Base-by-base conservation (phyloP, 2,113 vertebrate genomes). In the Psilopogon haemacephalus region DNA sequence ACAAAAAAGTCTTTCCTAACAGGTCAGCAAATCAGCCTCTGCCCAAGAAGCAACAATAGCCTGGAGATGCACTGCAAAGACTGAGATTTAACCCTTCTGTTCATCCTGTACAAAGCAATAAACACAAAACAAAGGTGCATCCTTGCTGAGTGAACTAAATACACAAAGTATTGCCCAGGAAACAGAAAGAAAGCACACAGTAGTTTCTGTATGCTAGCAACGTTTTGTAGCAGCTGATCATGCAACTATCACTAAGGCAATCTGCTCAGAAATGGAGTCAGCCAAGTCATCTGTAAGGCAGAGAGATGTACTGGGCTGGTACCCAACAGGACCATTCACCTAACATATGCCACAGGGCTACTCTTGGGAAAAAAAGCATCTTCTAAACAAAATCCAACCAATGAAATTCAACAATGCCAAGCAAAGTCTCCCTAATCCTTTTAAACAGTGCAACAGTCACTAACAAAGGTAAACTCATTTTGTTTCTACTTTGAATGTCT, bases 51-150 rank as follows among this genome's bases (percentile, higher is more conserved):
- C 19, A 38, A n/a, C 9, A 19, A 26, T 17, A 10, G 40, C 77
- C 67, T 89, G 15, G 38, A 86, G 5, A 71, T 5, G 24, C 8
- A 75, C 16, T n/a, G 15, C 2, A 15, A 74, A 86, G 83, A 80
- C 4, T 8, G 60, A 70, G 27, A 83, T 33, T 42, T 64, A 88
- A 70, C 8, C 8, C 65, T 32, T n/a, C 26, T 10, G 68, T 35
- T 55, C 32, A 63, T 64, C 85, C n/a, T 35, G 8, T n/a, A 65
- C 0, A 0, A 81, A 77, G 17, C 0, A 4, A 63, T 15, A 63
- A 86, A 48, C 13, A 68, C 15, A 59, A 68, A 80, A 79, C 38
- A 50, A 86, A 74, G 28, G 9, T 20, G 33, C 35, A 32, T 56
- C 8, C 12, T 21, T 77, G 60, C 11, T 28, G 76, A 86, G 17